Percentiles rank a stretch among this genome's conserved stretches.
These are phyloP conservation scores for Heliconius eleuchia DNA, from an alignment of 1,140 invertebrate genomes.

Conservation along the genomic window DNA sequence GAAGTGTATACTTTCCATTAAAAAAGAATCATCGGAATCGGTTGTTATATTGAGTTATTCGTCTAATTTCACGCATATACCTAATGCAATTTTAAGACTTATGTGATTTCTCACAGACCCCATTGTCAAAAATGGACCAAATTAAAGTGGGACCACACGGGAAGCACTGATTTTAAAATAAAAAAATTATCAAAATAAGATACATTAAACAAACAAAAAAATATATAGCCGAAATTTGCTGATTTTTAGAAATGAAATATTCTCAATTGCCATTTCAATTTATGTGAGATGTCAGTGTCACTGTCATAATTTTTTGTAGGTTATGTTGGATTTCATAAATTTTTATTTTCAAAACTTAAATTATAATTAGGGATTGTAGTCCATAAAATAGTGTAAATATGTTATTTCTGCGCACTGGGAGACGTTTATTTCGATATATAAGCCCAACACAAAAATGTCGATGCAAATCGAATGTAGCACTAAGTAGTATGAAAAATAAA, in stretches of 20 bases:
- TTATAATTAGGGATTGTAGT: not conserved
- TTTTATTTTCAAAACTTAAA: not conserved
- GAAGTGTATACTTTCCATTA: no score
- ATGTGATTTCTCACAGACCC: no score
- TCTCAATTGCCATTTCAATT: not conserved
- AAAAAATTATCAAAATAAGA: no score
- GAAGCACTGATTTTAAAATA: no score
- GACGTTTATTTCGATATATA: slow-evolving; percentile 40
- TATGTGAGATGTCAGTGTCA: not conserved
- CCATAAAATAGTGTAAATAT: slow-evolving; percentile 1
- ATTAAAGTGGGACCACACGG: no score
- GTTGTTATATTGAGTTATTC: no score
- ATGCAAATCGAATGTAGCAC: slow-evolving; percentile 52
- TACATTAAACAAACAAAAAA: no score
- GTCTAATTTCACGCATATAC: no score
- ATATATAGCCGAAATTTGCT: not conserved
- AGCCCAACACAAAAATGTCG: slow-evolving; percentile 45
- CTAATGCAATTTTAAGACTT: no score
- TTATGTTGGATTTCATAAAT: slow-evolving; percentile 24
- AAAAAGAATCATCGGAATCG: no score
- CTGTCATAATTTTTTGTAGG: slow-evolving; percentile 19
- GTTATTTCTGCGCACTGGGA: slow-evolving; percentile 8
- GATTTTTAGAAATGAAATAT: not conserved
- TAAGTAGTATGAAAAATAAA: slow-evolving; percentile 52
- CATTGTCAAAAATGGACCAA: no score